These are phyloP conservation scores for Saguinus imperator DNA, from an alignment of 2,113 vertebrate genomes.

Conservation along the genomic window DNA sequence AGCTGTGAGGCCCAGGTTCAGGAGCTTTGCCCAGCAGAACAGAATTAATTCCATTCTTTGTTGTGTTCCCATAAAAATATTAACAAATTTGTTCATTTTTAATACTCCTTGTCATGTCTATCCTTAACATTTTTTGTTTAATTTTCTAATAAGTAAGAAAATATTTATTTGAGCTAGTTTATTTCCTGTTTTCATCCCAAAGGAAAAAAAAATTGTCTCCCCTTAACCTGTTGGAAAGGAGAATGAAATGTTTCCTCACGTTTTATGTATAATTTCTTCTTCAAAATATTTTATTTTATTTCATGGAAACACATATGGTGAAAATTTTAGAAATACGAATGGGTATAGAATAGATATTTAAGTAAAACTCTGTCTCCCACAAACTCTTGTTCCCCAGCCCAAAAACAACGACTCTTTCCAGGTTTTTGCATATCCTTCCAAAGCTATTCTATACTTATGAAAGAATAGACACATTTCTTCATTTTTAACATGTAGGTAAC, in stretches of 20 bases:
- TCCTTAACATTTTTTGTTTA: background rate
- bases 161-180: background rate
- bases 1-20: background rate
- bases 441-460: background rate
- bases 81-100: background rate
- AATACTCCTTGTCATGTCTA: background rate
- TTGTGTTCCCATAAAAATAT: background rate
- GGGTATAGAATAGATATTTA: background rate
- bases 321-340: background rate
- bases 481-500: background rate
- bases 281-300: background rate
- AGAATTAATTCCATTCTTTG: background rate
- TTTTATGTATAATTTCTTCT: background rate
- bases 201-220: background rate
- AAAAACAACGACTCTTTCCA: background rate
- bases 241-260: background rate
- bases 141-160: background rate
- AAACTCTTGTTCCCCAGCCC: background rate
- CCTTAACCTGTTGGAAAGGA: background rate
- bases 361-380: background rate
- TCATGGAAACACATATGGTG: background rate
- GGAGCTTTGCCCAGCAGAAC: background rate
- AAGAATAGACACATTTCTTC: background rate
- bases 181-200: background rate
- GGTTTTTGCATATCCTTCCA: background rate